Conservation (phyloP, 2,797 vertebrate genomes). For the Gephyroberyx darwinii region DNA sequence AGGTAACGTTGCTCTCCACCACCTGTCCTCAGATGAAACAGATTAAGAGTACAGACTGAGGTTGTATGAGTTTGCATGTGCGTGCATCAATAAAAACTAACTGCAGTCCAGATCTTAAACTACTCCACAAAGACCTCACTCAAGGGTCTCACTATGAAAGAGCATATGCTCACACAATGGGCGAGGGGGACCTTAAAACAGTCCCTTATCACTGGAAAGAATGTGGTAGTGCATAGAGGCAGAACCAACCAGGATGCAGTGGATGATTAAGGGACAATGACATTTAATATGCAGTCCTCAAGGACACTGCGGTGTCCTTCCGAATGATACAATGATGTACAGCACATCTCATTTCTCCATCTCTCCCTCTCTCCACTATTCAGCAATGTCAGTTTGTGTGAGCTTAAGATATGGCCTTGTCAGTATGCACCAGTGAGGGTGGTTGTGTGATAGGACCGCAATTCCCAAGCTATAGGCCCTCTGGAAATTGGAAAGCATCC, state of each 20-base stretch:
- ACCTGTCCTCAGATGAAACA: neutral
- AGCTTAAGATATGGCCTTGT: slow-evolving; percentile 61
- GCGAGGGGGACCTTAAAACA: slow-evolving; percentile 39
- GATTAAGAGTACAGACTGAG: neutral
- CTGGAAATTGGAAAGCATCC: slow-evolving; percentile 58
- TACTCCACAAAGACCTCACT: slow-evolving; percentile 7
- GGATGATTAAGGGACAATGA: slow-evolving; percentile 54
- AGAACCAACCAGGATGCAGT: slow-evolving; percentile 31
- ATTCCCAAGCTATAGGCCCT: slow-evolving; percentile 52
- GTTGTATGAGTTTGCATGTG: neutral
- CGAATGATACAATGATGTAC: slow-evolving; percentile 36
- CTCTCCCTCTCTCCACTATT: slow-evolving; percentile 29
- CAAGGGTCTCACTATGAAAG: slow-evolving; percentile 21
- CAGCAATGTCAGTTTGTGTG: slow-evolving; percentile 43
- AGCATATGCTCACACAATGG: slow-evolving; percentile 36
- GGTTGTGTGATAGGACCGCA: slow-evolving; percentile 54
- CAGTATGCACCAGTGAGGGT: slow-evolving; percentile 51
- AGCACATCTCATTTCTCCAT: slow-evolving; percentile 54
- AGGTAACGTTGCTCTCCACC: neutral
- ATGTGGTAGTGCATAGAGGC: slow-evolving; percentile 51
- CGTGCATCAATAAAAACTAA: slow-evolving; percentile 4
- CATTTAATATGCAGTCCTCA: slow-evolving; percentile 57
- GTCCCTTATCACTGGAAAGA: slow-evolving; percentile 34
- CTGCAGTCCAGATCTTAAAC: slow-evolving; percentile 7
- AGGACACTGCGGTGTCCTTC: slow-evolving; percentile 53